Conservation (phyloP, 2,113 vertebrate genomes). For the Carassius carassius region DNA sequence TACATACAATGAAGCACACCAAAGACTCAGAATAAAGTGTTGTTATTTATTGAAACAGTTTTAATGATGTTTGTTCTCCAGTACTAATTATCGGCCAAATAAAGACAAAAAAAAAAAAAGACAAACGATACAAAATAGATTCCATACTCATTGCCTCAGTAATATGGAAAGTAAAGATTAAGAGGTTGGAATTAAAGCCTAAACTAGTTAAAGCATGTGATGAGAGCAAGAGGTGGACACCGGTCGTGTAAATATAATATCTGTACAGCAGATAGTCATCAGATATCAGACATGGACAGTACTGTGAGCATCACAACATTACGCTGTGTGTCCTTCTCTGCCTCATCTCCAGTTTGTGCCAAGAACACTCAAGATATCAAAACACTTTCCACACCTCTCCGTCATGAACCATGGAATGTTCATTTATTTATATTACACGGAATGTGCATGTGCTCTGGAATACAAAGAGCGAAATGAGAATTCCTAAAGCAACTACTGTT, state of each 20-base stretch:
- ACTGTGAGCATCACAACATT: not conserved
- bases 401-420: slow-evolving; percentile 61
- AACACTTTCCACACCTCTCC: not conserved
- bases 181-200: slow-evolving; percentile 31
- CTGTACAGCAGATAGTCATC: slow-evolving; percentile 28
- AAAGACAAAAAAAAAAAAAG: slow-evolving; percentile 61
- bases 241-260: slow-evolving; percentile 24
- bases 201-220: slow-evolving; percentile 11
- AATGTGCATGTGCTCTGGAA: slow-evolving; percentile 60
- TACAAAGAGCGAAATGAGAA: slow-evolving; percentile 21
- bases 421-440: slow-evolving; percentile 50
- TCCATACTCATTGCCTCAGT: slow-evolving; percentile 39
- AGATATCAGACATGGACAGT: slow-evolving; percentile 29
- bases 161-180: slow-evolving; percentile 34
- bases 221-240: slow-evolving; percentile 32
- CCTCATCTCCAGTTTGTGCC: slow-evolving; percentile 31
- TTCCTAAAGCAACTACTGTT: slow-evolving; percentile 4
- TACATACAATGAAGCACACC: not conserved
- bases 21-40: slow-evolving; percentile 11
- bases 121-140: slow-evolving; percentile 51
- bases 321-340: not conserved
- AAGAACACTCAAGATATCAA: slow-evolving; percentile 4
- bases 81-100: slow-evolving; percentile 67
- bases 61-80: slow-evolving; percentile 70
- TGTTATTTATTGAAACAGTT: slow-evolving; percentile 70